Base-by-base conservation (phyloP, 2,797 vertebrate genomes). In the Sebastes steindachneri region DNA sequence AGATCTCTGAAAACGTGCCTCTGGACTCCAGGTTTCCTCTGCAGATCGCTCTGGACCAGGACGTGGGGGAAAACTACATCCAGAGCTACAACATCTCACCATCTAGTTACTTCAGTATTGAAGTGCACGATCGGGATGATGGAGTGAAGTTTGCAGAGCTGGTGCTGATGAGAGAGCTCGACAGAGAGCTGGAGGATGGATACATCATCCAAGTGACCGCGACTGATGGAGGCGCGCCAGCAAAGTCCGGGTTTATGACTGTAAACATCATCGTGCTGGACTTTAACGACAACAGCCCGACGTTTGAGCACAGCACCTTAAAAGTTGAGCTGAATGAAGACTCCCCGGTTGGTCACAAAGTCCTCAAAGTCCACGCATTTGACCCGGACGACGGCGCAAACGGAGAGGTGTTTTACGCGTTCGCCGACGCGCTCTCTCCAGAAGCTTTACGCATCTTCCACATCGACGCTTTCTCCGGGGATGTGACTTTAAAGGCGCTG, bases 231-330 rank as follows among this genome's bases (percentile, higher is more conserved):
- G 96, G 96, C 4, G 66, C 3, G 15, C 95, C 94, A 3, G 79
- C 92, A 1, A 95, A 89, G 72, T 95, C 93, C 0, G 95, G 95
- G 0, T 93, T 92, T 0, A 91, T 95, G 78, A 89, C 85, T 0
- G 89, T 97, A 1, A 33, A 89, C 3, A 77, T 97, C 68, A 93
- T 83, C 77, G 96, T 97, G 33, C 48, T 96, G 81, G 96, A 97
- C 81, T 95, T 90, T 7, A 97, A 97, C 35, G 96, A 97, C 86
- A 96, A 97, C 93, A 96, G 95, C 58, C 96, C 96, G 10, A 92
- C 90, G 0, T 97, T 97, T 74, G 95, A 96, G 4, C 94, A 94
- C 86, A 86, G 77, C 82, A 77, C 91, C 0, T 73, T 96, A 7
- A 94, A 93, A 54, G 96, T 96, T 3, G 95, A 96, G 82, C 87